phyloP scores from a whole-genome alignment of 1,140 invertebrate genomes.

The Sarcophaga peregrina region DNA sequence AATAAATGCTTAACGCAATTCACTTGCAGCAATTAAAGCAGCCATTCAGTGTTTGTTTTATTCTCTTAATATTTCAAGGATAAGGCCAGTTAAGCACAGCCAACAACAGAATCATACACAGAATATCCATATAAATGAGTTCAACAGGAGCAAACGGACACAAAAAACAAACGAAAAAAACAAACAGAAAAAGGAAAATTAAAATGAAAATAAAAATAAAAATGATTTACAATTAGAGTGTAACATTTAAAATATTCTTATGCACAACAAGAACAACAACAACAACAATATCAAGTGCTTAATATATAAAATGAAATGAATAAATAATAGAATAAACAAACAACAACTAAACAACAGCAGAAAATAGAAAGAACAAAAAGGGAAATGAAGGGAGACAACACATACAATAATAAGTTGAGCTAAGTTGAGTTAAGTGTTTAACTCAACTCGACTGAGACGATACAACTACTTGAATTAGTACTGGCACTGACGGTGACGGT shows the following conservation, averaged over 20 bases:
- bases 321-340: not conserved
- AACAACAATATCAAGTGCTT: too few species aligned
- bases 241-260: too few species aligned
- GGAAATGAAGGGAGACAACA: not conserved
- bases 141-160: not conserved
- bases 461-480: not conserved
- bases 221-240: too few species aligned
- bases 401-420: too few species aligned
- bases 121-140: not conserved
- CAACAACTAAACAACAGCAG: not conserved
- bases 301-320: too few species aligned
- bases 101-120: not conserved
- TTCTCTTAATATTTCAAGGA: conserved; percentile 25
- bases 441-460: not conserved
- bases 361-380: not conserved
- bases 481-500: not conserved
- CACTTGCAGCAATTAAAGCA: conserved; percentile 22
- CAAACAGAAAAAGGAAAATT: not conserved
- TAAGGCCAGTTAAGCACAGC: conserved; percentile 30
- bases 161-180: not conserved
- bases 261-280: too few species aligned
- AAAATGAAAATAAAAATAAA: too few species aligned
- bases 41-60: not conserved
- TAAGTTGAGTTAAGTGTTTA: too few species aligned
- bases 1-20: not conserved